Evolutionary conservation across 2,113 vertebrate genomes (phyloP).

Genomic region (Rhadina sibilatrix): DNA sequence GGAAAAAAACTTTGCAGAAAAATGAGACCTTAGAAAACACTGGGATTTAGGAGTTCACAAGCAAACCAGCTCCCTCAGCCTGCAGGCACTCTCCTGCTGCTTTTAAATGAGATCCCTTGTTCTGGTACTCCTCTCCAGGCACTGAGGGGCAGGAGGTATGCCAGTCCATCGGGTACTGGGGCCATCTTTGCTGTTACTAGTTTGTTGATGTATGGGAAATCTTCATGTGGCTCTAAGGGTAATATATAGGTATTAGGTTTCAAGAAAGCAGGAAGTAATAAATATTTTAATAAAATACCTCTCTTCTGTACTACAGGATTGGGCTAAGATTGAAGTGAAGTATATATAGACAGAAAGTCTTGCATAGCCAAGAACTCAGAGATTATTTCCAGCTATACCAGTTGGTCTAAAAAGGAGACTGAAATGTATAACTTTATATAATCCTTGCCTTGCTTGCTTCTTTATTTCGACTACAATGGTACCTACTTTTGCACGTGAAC

Average conservation of each 20-base stretch:
- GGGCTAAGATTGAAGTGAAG: neutral
- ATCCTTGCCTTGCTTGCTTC: neutral
- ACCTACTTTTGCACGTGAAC: neutral
- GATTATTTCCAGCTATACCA: neutral
- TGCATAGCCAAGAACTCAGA: neutral
- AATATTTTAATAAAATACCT: slow-evolving; percentile 37
- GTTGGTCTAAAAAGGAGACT: neutral
- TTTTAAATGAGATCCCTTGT: neutral
- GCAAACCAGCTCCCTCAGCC: neutral
- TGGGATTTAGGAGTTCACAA: neutral
- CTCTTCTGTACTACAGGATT: neutral
- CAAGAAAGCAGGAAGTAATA: slow-evolving; percentile 45
- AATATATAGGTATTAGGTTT: neutral
- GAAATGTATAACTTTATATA: neutral
- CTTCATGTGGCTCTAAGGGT: neutral
- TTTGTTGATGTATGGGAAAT: neutral
- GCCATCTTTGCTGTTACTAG: neutral
- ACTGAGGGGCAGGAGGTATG: neutral
- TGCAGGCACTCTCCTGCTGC: neutral
- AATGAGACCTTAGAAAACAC: neutral
- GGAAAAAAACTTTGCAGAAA: neutral
- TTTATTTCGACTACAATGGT: neutral
- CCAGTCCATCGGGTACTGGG: neutral
- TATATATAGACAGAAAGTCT: neutral
- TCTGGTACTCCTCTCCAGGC: neutral